A percentile compares a stretch with the other conserved stretches of the same genome.
Conservation (phyloP, 2,797 vertebrate species). For the Acanthopagrus latus region DNA sequence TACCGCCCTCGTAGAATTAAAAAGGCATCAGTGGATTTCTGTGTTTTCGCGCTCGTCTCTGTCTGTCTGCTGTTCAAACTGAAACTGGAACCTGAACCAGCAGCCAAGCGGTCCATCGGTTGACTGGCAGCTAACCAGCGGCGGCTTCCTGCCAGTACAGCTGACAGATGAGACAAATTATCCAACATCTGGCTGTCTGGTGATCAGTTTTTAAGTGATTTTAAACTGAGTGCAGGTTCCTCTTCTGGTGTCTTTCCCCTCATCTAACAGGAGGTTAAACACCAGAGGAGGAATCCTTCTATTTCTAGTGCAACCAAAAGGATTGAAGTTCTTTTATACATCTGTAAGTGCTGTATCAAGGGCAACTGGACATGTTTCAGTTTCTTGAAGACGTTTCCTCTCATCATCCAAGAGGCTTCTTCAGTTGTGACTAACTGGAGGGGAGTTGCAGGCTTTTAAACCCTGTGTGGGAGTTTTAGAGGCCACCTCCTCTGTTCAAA, state of each 20-base stretch:
- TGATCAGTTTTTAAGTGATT: background rate
- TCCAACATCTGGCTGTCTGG: background rate
- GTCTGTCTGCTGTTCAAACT: background rate
- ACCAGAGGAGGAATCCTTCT: background rate
- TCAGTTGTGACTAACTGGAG: too few species aligned
- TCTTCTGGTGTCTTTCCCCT: too few species aligned
- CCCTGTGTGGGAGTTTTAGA: too few species aligned
- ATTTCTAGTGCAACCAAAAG: background rate
- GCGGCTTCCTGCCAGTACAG: background rate
- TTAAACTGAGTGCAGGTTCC: background rate
- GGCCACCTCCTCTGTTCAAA: too few species aligned
- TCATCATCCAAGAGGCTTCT: too few species aligned
- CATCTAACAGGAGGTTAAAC: background rate
- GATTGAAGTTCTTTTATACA: too few species aligned
- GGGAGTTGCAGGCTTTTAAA: too few species aligned
- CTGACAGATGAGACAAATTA: background rate
- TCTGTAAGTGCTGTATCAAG: too few species aligned
- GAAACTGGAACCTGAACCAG: background rate
- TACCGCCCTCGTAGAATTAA: constrained; percentile 2
- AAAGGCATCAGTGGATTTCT: background rate
- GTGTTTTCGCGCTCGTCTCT: background rate
- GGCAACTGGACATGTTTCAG: too few species aligned
- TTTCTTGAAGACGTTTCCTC: too few species aligned
- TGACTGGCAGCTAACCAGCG: constrained; percentile 1
- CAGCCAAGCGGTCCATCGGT: background rate